Evolutionary conservation across 1,140 invertebrate species (phyloP).

Genomic region (Dendroctonus valens): DNA sequence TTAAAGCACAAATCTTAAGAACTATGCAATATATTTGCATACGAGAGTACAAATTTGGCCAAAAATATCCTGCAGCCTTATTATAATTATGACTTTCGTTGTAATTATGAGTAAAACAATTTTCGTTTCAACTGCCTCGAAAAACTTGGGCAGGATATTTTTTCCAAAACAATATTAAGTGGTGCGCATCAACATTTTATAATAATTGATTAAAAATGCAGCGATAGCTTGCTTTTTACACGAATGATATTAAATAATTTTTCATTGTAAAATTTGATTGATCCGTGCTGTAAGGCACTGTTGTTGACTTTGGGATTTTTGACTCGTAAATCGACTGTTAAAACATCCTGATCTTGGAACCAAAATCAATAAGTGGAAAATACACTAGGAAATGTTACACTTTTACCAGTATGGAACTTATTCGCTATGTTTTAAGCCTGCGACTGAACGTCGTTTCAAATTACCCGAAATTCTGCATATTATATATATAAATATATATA

Average conservation of each 20-base stretch:
- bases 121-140: no score
- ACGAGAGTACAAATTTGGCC: slow-evolving; percentile 1
- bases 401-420: no score
- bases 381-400: no score
- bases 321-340: no score
- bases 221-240: slow-evolving; percentile 1
- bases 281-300: not conserved
- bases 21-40: slow-evolving; percentile 24
- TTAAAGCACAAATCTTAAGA: slow-evolving; percentile 27
- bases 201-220: slow-evolving; percentile 8
- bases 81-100: slow-evolving; percentile 7
- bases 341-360: no score
- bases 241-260: slow-evolving; percentile 1
- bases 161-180: not conserved
- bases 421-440: no score
- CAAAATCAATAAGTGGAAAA: no score
- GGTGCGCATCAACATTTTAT: not conserved
- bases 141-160: not conserved
- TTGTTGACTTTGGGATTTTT: no score
- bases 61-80: slow-evolving; percentile 10
- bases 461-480: no score
- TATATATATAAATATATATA: no score
- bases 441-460: no score
- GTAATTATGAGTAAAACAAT: not conserved
- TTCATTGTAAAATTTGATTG: not conserved